Conservation (phyloP, 1,140 invertebrate genomes). For the Drosophila miranda region DNA sequence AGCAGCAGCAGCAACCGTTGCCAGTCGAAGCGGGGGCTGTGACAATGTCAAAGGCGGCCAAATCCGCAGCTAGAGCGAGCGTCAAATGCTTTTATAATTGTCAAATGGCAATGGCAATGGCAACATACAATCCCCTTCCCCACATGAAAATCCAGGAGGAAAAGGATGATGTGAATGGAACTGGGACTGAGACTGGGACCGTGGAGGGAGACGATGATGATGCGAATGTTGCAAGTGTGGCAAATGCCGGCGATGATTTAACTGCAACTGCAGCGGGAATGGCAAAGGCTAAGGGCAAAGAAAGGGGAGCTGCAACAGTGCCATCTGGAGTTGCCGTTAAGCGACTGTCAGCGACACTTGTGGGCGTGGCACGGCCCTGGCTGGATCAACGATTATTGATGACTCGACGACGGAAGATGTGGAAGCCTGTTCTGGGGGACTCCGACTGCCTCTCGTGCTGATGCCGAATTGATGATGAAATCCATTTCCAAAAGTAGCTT, state of each 20-base stretch:
- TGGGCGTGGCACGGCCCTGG: slow-evolving; percentile 47
- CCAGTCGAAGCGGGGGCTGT: slow-evolving; percentile 32
- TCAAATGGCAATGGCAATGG: slow-evolving; percentile 75
- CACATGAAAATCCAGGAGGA: slow-evolving; percentile 9
- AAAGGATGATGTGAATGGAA: slow-evolving; percentile 9
- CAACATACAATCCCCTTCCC: slow-evolving; percentile 45
- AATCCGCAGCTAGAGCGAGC: slow-evolving; percentile 32
- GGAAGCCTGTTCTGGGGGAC: slow-evolving; percentile 22
- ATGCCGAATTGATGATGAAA: slow-evolving; percentile 80
- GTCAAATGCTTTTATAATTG: slow-evolving; percentile 80
- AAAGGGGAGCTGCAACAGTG: slow-evolving; percentile 17
- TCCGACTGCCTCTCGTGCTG: slow-evolving; percentile 58
- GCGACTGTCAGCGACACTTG: slow-evolving; percentile 75
- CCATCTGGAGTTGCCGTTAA: slow-evolving; percentile 29
- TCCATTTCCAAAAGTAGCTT: slow-evolving; percentile 78
- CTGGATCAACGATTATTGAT: slow-evolving; percentile 79
- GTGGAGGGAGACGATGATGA: slow-evolving; percentile 16
- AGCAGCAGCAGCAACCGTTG: slow-evolving; percentile 23
- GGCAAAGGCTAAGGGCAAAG: slow-evolving; percentile 5
- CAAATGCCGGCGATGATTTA: slow-evolving; percentile 48
- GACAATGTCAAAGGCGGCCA: slow-evolving; percentile 53
- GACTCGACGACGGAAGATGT: slow-evolving; percentile 51
- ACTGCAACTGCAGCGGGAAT: slow-evolving; percentile 38
- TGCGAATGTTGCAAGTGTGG: slow-evolving; percentile 59
- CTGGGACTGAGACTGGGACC: slow-evolving; percentile 1